A percentile compares a stretch with the other conserved stretches of the same genome.
phyloP scores from a whole-genome alignment of 2,113 vertebrate species.

The Rhagologus leucostigma region DNA sequence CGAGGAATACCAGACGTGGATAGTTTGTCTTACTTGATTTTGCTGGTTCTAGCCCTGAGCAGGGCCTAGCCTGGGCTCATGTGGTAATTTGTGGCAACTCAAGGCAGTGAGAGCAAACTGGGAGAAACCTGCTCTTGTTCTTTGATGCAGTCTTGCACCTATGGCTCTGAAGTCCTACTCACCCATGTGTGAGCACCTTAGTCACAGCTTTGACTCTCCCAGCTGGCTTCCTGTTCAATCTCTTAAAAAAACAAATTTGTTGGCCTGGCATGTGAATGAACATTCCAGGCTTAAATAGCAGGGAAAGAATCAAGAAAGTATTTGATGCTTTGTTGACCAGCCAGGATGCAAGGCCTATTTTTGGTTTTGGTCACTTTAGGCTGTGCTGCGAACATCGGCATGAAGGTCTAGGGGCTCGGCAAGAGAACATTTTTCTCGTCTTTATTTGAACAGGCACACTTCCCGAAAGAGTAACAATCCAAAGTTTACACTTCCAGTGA shows the following conservation, averaged over 20 bases:
- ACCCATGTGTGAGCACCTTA: not conserved
- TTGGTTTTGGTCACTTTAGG: not conserved
- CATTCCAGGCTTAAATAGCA: not conserved
- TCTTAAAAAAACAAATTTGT: not conserved
- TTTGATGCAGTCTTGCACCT: not conserved
- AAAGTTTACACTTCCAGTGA: not conserved
- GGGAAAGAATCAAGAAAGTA: not conserved
- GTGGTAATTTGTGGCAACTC: not conserved
- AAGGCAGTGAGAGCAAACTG: not conserved
- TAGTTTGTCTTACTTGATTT: not conserved
- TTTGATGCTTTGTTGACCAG: not conserved
- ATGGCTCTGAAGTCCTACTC: not conserved
- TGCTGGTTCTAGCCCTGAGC: not conserved
- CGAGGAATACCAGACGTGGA: not conserved
- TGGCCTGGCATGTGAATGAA: not conserved
- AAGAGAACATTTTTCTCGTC: not conserved
- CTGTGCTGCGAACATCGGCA: not conserved
- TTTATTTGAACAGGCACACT: conserved; percentile 31
- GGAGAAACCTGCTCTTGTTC: not conserved
- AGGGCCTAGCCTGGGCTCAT: not conserved
- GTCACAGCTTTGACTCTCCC: not conserved
- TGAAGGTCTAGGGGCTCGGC: not conserved
- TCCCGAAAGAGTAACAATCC: not conserved
- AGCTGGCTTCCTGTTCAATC: not conserved
- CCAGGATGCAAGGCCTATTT: not conserved